Evolutionary conservation across 2,113 vertebrate genomes (phyloP), one percentile per base, ranked within the genome.

Genomic region (Oostethus manadensis): DNA sequence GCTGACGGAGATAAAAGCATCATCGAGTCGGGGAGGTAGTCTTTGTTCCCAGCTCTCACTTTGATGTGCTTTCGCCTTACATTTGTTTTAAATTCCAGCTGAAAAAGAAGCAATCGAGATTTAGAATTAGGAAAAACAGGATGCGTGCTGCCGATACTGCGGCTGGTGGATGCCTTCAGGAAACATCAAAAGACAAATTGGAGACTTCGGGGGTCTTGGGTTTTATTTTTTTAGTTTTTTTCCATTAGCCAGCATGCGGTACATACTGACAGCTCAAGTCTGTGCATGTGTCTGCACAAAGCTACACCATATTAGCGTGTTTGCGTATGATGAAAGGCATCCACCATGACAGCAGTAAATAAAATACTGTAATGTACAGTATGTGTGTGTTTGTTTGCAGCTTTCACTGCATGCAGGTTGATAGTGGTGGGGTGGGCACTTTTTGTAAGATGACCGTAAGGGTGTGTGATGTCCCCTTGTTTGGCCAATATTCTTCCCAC

Each of bases 61-160:
- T 83, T 87, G 68, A 87, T 84, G 68, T 76, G 62, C 43, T 35
- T 70, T 70, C 60, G 33, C 8, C 46, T 53, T 65, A 72, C 48
- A 74, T 58, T 73, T 77, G 64, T 72, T 68, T 69, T 60, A 63
- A 46, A 57, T 20, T 2, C 11, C 10, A 45, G 26, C 6, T 10
- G 22, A n/a, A 43, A 58, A 57, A 40, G 20, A n/a, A 9, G 10
- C 42, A 69, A 69, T 80, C 74, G 69, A 56, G 72, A 71, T 79
- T 76, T 70, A 58, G 74, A 70, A 56, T 75, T 51, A 56, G 20
- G 51, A 71, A 58, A 55, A 63, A 44, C 44, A 44, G 60, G 63
- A 56, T 0, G 3, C 13, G 18, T 40, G 35, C 6, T 11, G 17
- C 51, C 11, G 51, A 66, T 73, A 61, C 16, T 7, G 62, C 57